Evolutionary conservation across 2,797 vertebrate species (phyloP), one percentile per base, ranked within the genome.

Genomic region (Mormyrus proboscirostris): DNA sequence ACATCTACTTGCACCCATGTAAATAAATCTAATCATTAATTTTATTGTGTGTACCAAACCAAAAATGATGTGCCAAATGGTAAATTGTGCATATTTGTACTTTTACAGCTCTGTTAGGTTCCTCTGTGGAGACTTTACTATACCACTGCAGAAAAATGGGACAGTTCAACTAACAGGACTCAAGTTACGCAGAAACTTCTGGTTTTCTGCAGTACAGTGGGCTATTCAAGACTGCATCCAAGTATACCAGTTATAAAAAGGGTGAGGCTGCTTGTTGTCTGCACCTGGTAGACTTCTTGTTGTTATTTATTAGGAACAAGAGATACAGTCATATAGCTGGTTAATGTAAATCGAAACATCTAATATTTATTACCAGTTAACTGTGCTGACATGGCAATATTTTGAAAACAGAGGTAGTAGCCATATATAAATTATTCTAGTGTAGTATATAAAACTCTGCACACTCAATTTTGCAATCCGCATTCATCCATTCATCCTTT

Each of bases 321-420:
- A 44, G 76, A 82, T 82, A 82, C 19, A 82, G 76, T 47, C 16
- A 82, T 3, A 82, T 47, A 47, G 41, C 76, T 47, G 19, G 41
- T 47, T 16, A 82, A 41, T 82, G 38, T 82, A 82, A 44, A 44
- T 47, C 41, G 41, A 82, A 47, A 47, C 6, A 44, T 82, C 19
- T 82, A 47, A 82, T 44, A 82, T 47, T 82, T n/a, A 82, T 82
- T 82, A 47, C 76, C 76, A 82, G 76, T 47, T 82, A 82, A 47
- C 76, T 82, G 76, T 82, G 41, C 38, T 82, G 76, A 82, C 38
- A 82, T n/a, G 76, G 88, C 53, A 59, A 47, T 88, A 19, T 82
- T 82, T 82, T 83, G 49, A 83, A 83, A 88, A 47, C 76, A 82
- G 38, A 82, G 76, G 41, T 82, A 6, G 76, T 47, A 82, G 16